phyloP scores from a whole-genome alignment of 2,113 vertebrate genomes.

The Emydura subglobosa region DNA sequence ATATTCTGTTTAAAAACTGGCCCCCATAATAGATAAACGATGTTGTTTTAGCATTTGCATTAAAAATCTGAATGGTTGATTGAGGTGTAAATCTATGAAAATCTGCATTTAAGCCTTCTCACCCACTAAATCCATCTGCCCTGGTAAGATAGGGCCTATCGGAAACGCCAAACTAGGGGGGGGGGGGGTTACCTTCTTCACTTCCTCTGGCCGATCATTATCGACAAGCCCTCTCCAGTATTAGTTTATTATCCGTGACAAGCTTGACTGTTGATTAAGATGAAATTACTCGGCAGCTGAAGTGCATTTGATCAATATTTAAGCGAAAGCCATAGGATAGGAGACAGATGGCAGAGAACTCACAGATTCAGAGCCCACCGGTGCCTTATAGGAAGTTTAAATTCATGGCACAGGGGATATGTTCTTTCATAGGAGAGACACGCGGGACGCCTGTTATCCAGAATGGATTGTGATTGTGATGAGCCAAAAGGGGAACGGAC shows the following conservation, averaged over 20 bases:
- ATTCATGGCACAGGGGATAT: not conserved
- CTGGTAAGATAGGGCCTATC: constrained; percentile 84
- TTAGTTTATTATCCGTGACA: constrained; percentile 82
- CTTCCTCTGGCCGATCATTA: constrained; percentile 73
- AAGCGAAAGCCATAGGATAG: constrained; percentile 69
- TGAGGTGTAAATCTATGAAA: constrained; percentile 83
- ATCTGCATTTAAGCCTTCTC: constrained; percentile 82
- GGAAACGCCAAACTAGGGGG: constrained; percentile 62
- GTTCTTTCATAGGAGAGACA: not conserved
- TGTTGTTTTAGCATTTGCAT: constrained; percentile 71
- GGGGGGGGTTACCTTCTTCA: constrained; percentile 37
- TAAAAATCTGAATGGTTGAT: constrained; percentile 74
- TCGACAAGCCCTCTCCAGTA: constrained; percentile 68
- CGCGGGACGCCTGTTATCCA: not conserved
- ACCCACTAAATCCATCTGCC: constrained; percentile 79
- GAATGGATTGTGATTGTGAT: not conserved
- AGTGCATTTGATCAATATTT: constrained; percentile 82
- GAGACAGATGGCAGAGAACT: constrained; percentile 73
- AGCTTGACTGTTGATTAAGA: constrained; percentile 84
- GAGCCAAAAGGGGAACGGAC: not conserved
- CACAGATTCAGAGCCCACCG: not conserved
- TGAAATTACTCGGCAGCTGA: constrained; percentile 89
- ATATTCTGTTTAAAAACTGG: not conserved
- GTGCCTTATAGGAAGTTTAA: not conserved
- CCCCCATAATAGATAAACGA: constrained; percentile 42